A percentile compares a stretch with the other conserved stretches of the same genome.
Conservation (phyloP, 2,888 invertebrate genomes). For the Harpalus rufipes region DNA sequence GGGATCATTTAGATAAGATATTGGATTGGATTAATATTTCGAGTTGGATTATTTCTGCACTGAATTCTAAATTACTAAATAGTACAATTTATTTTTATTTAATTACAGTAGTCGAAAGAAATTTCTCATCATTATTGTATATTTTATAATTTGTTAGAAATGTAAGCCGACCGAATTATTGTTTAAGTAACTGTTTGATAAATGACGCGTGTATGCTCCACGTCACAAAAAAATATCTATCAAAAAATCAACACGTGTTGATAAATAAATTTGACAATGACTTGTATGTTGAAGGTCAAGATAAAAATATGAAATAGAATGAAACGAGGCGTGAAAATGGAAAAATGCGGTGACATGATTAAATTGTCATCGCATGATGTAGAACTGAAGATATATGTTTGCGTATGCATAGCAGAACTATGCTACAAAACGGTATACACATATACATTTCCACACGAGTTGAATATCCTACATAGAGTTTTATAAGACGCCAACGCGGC, state of each 20-base stretch:
- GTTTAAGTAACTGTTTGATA: too few species aligned
- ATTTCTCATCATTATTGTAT: too few species aligned
- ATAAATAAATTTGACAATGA: slow-evolving; percentile 3
- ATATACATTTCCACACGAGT: slow-evolving; percentile 42
- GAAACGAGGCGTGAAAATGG: background rate
- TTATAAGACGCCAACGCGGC: slow-evolving; percentile 19
- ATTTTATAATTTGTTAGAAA: too few species aligned
- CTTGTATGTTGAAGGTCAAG: background rate
- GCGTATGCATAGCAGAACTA: slow-evolving; percentile 33
- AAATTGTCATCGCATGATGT: slow-evolving; percentile 32
- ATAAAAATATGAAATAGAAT: background rate
- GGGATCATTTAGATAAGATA: too few species aligned
- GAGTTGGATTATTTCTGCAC: too few species aligned
- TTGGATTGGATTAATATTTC: too few species aligned
- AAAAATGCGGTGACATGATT: slow-evolving; percentile 1
- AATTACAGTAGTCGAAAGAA: too few species aligned
- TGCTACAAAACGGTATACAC: slow-evolving; percentile 53
- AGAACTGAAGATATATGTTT: slow-evolving; percentile 5
- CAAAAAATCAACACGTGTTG: background rate
- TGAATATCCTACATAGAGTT: slow-evolving; percentile 46
- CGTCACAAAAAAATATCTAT: too few species aligned
- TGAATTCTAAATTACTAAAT: too few species aligned
- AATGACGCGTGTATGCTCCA: too few species aligned
- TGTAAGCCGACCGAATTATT: too few species aligned
- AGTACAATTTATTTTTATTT: too few species aligned